Percentiles rank a stretch among this genome's conserved stretches.
phyloP scores from a whole-genome alignment of 2,113 vertebrate species.

The Aldabrachelys gigantea region DNA sequence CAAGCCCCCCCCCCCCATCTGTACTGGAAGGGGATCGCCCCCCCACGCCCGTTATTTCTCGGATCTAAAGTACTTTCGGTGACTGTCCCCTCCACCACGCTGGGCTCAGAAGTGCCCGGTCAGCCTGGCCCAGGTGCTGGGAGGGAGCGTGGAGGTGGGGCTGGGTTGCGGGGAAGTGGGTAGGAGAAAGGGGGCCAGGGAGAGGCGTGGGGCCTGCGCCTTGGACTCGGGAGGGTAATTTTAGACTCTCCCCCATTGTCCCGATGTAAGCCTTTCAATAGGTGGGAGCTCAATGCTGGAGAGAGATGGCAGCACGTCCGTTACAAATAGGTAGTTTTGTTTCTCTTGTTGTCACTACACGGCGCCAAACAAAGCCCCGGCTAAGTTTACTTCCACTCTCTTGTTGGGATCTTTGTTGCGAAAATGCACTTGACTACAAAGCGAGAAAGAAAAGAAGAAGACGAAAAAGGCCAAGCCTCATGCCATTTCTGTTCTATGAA shows the following conservation, averaged over 20 bases:
- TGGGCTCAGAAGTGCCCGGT: not conserved
- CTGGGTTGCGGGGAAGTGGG: not conserved
- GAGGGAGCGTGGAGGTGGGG: slow-evolving; percentile 20
- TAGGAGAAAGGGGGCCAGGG: not conserved
- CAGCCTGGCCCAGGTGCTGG: not conserved
- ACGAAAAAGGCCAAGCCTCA: not conserved
- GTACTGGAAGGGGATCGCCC: not conserved
- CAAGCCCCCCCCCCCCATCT: not conserved
- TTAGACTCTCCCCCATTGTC: slow-evolving; percentile 76
- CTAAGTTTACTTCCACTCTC: slow-evolving; percentile 88
- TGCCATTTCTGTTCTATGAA: slow-evolving; percentile 1
- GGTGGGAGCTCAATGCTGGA: slow-evolving; percentile 80
- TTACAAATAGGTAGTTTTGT: slow-evolving; percentile 90
- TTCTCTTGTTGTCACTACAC: slow-evolving; percentile 89
- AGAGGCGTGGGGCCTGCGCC: not conserved
- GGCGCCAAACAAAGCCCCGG: slow-evolving; percentile 86
- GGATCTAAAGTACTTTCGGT: not conserved
- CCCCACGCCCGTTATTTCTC: not conserved
- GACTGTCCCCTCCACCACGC: not conserved
- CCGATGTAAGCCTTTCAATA: slow-evolving; percentile 69
- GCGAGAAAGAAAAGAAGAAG: not conserved
- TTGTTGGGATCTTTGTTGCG: slow-evolving; percentile 83
- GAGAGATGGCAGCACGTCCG: slow-evolving; percentile 82
- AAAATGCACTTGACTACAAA: slow-evolving; percentile 81
- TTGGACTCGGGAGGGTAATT: slow-evolving; percentile 69